Base-by-base conservation (phyloP, 2,888 invertebrate species). In the Oscheius sp. region DNA sequence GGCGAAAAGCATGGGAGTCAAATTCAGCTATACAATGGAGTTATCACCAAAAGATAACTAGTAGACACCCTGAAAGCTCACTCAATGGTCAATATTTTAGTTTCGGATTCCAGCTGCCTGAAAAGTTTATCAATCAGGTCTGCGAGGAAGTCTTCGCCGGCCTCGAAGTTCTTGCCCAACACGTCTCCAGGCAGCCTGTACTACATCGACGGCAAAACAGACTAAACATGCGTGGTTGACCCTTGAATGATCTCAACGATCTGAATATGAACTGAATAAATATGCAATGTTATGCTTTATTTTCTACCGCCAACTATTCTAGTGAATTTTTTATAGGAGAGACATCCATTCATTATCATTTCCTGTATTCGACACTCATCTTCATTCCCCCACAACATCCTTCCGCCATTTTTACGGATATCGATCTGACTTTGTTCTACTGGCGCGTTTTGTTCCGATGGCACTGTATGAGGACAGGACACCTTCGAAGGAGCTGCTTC, bases 21-120 rank as follows among this genome's bases (percentile, higher is more conserved):
- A 85, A 55, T 87, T 85, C 72, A 78, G 81, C 13, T 87, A 85
- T 78, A 88, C 87, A 0, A 81, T 87, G 58, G 87, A 87, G 65
- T 58, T 87, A 47, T 76, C 84, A 9, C 85, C 85, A 2, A 63
- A 72, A 21, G 77, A 80, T 51, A 73, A 75, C 48, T 74, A 74
- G 79, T 81, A 42, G 72, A 74, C 13, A 7, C 13, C 11, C 13
- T 3, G 9, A n/a, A 10, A 9, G 11, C 9, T 4, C n/a, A 29
- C 2, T 32, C 68, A 47, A 55, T 37, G 42, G 13, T 32, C 21
- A 21, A 58, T 33, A 21, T 63, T 79, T 35, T 48, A 80, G 78
- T 10, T 79, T 78, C 47, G 85, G 84, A 9, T 85, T 85, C 76
- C 55, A 75, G 2, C 73, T 81, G 32, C 85, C 85, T 5, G 75